These are phyloP conservation scores for Cosmopolites sordidus DNA, from an alignment of 2,888 invertebrate genomes.

Conservation along the genomic window DNA sequence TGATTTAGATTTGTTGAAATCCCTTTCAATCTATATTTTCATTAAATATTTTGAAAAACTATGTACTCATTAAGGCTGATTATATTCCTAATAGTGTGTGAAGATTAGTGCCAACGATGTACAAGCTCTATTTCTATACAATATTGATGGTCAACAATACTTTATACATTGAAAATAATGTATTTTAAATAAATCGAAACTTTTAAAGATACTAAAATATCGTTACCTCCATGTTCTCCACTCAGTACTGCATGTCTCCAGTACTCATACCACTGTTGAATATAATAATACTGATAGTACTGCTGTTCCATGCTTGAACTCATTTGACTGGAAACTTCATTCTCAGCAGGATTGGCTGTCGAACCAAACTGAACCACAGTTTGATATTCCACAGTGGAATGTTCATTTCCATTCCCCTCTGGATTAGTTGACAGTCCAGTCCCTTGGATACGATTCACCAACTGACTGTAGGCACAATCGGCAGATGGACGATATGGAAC, in stretches of 20 bases:
- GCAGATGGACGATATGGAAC: conserved; percentile 77
- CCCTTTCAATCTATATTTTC: no score
- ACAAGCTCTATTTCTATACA: no score
- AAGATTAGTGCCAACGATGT: background rate
- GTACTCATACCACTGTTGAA: conserved; percentile 46
- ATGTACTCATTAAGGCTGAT: no score
- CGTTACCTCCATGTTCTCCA: conserved; percentile 34
- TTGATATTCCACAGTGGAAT: background rate
- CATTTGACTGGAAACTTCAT: background rate
- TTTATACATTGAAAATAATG: no score
- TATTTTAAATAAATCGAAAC: no score
- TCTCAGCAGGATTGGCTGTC: background rate
- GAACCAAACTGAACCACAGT: conserved; percentile 3
- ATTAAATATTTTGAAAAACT: no score
- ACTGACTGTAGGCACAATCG: conserved; percentile 82
- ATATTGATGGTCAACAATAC: no score
- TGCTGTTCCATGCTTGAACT: conserved; percentile 43
- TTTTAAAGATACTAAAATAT: no score
- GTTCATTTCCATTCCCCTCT: background rate
- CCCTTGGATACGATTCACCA: conserved; percentile 76
- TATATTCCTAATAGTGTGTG: no score
- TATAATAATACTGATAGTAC: conserved; percentile 46
- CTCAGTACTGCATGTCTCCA: conserved; percentile 44
- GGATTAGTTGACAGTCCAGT: background rate
- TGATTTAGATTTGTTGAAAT: no score